Evolutionary conservation across 2,797 vertebrate genomes (phyloP), one percentile per base, ranked within the genome.

Genomic region (Leptodactylus fallax): DNA sequence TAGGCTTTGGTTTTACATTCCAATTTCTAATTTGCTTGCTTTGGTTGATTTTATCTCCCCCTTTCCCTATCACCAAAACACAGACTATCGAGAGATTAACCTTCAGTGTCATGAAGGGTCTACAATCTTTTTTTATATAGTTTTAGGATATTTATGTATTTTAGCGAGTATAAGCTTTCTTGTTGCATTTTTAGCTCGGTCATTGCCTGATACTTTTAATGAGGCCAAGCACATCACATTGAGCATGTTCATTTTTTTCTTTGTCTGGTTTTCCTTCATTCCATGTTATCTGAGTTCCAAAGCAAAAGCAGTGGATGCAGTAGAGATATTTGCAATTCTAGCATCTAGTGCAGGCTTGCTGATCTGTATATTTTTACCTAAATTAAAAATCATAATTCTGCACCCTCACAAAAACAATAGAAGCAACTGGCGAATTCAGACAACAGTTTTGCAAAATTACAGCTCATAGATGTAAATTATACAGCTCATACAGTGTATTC

Each of bases 191-290:
- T 47, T 86, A 51, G 60, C 85, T n/a, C 45, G 61, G 19, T 79
- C 78, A n/a, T 67, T 86, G 27, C 85, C 77, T 12, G 63, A 85
- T 58, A 58, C 61, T 1, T 86, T 79, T 58, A 71, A 86, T n/a
- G 85, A 86, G 8, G 51, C 61, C 14, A 86, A 79, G 21, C 13
- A 45, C 2, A 86, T 86, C 16, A 71, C 85, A 45, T 80, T 86
- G 10, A 72, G 85, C 51, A 80, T 80, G 85, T 19, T 86, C 13
- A 36, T 86, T 55, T 80, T 86, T 53, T 71, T 69, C 19, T 49
- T 12, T 56, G 76, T 86, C 53, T 86, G 77, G 85, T 36, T 71
- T 1, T 58, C 27, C 3, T 80, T 80, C 55, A 69, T 86, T 17
- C 77, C 53, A 25, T 55, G 63, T 36, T 86, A 80, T 27, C 10